Conservation (phyloP, 2,113 vertebrate genomes). For the Muntiacus reevesi region DNA sequence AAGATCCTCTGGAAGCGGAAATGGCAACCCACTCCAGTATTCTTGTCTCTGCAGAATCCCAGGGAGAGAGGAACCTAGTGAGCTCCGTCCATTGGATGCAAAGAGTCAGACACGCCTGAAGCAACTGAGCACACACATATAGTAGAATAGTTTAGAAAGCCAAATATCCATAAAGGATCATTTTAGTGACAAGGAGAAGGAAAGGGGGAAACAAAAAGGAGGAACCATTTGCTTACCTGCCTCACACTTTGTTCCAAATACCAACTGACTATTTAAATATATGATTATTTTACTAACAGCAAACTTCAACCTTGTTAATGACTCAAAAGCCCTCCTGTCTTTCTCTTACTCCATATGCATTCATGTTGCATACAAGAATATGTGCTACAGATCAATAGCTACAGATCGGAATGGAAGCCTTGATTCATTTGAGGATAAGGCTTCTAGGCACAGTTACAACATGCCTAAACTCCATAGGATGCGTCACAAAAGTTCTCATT, state of each 20-base stretch:
- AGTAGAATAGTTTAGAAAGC: neutral
- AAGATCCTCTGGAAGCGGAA: neutral
- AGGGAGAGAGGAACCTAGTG: neutral
- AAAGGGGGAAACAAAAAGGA: neutral
- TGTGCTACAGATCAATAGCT: neutral
- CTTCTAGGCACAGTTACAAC: neutral
- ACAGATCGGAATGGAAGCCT: neutral
- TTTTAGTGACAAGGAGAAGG: neutral
- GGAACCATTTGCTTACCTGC: neutral
- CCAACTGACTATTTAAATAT: neutral
- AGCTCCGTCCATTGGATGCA: neutral
- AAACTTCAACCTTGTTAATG: neutral
- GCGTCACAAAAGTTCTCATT: neutral
- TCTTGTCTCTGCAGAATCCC: neutral
- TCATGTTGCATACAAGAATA: neutral
- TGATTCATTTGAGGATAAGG: neutral
- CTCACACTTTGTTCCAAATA: neutral
- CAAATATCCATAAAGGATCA: neutral
- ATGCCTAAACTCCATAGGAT: neutral
- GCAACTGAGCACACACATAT: neutral
- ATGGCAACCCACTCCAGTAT: neutral
- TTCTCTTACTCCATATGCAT: neutral
- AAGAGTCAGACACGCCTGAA: neutral
- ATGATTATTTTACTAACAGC: neutral
- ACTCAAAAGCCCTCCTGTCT: neutral